Base-by-base conservation (phyloP, 2,888 invertebrate species). In the Shargacucullia verbasci region DNA sequence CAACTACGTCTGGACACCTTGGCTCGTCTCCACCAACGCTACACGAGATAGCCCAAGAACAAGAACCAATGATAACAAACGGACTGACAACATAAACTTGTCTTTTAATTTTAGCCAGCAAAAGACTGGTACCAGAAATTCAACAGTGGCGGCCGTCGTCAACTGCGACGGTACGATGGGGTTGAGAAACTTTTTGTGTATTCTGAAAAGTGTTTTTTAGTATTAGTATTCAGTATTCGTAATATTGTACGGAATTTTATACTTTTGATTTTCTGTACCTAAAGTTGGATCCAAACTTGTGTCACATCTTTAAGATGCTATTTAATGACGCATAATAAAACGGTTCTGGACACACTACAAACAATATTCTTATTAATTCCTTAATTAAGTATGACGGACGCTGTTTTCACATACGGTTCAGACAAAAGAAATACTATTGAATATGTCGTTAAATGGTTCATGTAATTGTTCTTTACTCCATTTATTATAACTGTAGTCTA, bases 1-100 rank as follows among this genome's bases (percentile, higher is more conserved):
- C 85, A 95, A 96, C 82, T 96, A 96, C 76, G 95, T 95, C 0
- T 98, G 97, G 97, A 95, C 94, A 41, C 95, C 96, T 0, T 97
- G 96, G 96, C 63, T 87, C 3, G 48, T 14, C 0, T 54, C 13
- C 35, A 20, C 37, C 0, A 60, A 64, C 35, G 45, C 29, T 1
- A 59, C 56, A 0, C 49, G 31, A 6, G 52, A 35, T 8, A 64
- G 56, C 27, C 12, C 68, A 12, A 69, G 40, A 33, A 40, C 46
- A 1, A 56, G 37, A 29, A 66, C 71, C 2, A 63, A 67, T 40
- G 65, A 73, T 50, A 46, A 25, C 7, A 69, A 50, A 12, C 60
- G 43, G 20, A 65, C 39, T 43, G 76, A 80, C 33, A 81, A 72
- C 27, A 43, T 83, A 13, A 81, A 81, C 38, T 45, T 82, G 3